Evolutionary conservation across 92 coral and sea anemone genomes (phyloP).

Genomic region (Epizoanthus scotinus): DNA sequence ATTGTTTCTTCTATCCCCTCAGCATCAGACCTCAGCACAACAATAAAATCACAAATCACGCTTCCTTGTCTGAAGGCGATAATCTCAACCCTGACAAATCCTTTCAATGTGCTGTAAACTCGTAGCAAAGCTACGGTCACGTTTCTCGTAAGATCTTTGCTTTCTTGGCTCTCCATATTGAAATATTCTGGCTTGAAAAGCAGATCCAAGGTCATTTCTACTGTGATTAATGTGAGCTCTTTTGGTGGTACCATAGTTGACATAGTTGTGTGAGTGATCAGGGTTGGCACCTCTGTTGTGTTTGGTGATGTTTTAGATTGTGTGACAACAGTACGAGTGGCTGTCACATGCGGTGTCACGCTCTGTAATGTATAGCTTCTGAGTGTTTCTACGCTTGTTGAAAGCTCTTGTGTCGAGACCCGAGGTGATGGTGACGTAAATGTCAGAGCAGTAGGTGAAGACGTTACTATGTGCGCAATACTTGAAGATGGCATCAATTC

Average conservation of each 20-base stretch:
- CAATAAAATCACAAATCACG: slow-evolving; percentile 5
- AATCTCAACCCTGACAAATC: slow-evolving; percentile 10
- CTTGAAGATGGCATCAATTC: no score
- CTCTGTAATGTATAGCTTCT: no score
- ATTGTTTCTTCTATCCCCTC: background rate
- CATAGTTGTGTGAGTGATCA: background rate
- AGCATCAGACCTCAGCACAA: background rate
- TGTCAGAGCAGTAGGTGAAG: no score
- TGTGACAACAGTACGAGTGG: no score
- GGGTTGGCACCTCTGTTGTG: no score
- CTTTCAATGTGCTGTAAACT: slow-evolving; percentile 5
- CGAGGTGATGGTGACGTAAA: no score
- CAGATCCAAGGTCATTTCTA: background rate
- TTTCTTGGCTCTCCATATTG: background rate
- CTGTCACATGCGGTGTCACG: no score
- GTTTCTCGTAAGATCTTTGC: background rate
- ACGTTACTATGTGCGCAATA: no score
- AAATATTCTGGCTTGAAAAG: background rate
- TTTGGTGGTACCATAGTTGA: background rate
- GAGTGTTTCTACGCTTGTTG: no score
- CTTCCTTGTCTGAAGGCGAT: slow-evolving; percentile 1
- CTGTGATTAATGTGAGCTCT: background rate
- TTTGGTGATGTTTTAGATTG: no score
- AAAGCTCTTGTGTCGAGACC: no score
- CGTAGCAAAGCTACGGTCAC: background rate